Conservation (phyloP, 2,113 vertebrate species). For the Smithornis capensis region DNA sequence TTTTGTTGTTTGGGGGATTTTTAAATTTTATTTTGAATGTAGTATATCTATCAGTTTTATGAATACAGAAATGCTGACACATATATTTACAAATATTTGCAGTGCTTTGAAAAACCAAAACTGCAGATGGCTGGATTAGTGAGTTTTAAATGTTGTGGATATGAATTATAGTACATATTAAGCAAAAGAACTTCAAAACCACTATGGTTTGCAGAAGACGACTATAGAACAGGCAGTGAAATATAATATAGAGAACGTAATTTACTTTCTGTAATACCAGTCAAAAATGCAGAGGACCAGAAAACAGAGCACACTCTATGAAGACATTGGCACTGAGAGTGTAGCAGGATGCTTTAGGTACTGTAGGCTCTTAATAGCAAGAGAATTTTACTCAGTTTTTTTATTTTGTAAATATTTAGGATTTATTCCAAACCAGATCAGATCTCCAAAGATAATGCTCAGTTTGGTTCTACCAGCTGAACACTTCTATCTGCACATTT, state of each 20-base stretch:
- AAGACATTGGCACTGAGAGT: not conserved
- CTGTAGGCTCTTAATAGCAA: rapidly evolving
- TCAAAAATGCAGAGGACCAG: not conserved
- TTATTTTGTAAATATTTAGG: not conserved
- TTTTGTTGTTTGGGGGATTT: too few relatives aligned
- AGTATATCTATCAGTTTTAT: not conserved
- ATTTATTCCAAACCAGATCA: not conserved
- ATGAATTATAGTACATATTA: not conserved
- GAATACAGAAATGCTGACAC: not conserved
- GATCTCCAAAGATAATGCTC: not conserved
- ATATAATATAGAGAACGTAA: not conserved
- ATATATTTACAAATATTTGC: not conserved
- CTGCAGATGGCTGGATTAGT: not conserved
- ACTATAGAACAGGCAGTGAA: not conserved
- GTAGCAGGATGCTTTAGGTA: not conserved
- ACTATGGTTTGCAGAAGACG: not conserved
- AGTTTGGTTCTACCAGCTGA: not conserved
- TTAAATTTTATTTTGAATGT: not conserved
- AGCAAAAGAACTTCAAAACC: not conserved
- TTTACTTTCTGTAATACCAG: not conserved
- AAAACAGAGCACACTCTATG: not conserved
- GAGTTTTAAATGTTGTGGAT: not conserved
- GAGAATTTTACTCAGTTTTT: not conserved
- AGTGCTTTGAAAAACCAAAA: not conserved
- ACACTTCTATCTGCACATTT: not conserved